phyloP scores from a whole-genome alignment of 2,797 vertebrate species.

The Sternotherus odoratus region DNA sequence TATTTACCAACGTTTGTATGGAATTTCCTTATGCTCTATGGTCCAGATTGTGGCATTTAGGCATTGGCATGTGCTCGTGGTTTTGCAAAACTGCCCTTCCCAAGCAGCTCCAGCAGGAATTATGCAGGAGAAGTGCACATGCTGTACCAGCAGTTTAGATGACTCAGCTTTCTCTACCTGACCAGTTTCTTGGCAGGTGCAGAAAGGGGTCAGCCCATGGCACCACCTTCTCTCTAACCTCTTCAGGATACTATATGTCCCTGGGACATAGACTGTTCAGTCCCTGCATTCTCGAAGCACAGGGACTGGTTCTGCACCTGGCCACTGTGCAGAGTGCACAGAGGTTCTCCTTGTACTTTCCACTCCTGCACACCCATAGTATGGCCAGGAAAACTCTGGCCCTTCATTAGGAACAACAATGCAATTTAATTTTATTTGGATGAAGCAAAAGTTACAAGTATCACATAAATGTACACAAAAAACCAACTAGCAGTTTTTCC shows the following conservation, averaged over 20 bases:
- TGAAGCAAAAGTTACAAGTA: neutral
- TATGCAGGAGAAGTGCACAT: neutral
- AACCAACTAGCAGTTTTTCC: neutral
- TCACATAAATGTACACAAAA: neutral
- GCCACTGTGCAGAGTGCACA: neutral
- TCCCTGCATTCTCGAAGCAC: neutral
- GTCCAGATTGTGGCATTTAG: neutral
- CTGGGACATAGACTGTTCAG: neutral
- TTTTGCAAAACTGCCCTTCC: neutral
- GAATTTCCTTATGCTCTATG: neutral
- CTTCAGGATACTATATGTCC: neutral
- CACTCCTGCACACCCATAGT: neutral
- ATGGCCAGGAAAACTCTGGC: slow-evolving; percentile 1
- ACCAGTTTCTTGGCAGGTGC: neutral
- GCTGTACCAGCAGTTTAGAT: neutral
- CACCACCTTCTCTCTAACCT: neutral
- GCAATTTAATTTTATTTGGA: slow-evolving; percentile 17
- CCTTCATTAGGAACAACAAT: neutral
- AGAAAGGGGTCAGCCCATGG: neutral
- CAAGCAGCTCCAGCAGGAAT: neutral
- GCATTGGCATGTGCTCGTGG: neutral
- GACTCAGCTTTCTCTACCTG: neutral
- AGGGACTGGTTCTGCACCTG: slow-evolving; percentile 1
- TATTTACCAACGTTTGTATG: neutral
- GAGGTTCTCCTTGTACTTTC: neutral